phyloP scores from a whole-genome alignment of 1,140 invertebrate genomes.

The Capitella teleta region DNA sequence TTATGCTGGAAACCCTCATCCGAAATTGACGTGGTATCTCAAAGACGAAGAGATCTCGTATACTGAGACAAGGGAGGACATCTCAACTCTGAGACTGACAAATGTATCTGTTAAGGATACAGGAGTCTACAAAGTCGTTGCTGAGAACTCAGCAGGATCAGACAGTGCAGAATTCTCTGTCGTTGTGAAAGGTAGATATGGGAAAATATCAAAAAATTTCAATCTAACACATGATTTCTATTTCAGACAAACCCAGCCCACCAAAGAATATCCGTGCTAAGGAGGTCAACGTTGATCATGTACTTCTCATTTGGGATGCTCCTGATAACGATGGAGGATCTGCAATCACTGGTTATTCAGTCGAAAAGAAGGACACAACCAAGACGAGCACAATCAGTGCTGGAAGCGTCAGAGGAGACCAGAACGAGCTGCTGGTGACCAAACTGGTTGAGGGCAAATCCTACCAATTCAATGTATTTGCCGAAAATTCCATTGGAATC shows the following conservation, averaged over 20 bases:
- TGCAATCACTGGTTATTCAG: slow-evolving; percentile 34
- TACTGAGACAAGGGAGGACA: neutral
- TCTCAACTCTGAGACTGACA: slow-evolving; percentile 50
- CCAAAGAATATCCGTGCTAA: slow-evolving; percentile 43
- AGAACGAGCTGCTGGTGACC: slow-evolving; percentile 61
- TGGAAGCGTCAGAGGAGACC: slow-evolving; percentile 18
- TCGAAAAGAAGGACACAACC: slow-evolving; percentile 32
- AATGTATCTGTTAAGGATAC: slow-evolving; percentile 69
- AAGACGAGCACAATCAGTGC: slow-evolving; percentile 20
- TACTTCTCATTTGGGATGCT: slow-evolving; percentile 53
- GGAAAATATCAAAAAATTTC: slow-evolving; percentile 14
- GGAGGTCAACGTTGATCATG: slow-evolving; percentile 57
- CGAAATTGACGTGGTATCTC: slow-evolving; percentile 71
- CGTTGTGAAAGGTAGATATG: slow-evolving; percentile 17
- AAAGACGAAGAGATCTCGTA: slow-evolving; percentile 43
- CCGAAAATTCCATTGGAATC: slow-evolving; percentile 87
- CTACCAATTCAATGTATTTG: slow-evolving; percentile 90
- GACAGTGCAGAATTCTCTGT: slow-evolving; percentile 46
- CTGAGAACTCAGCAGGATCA: slow-evolving; percentile 65
- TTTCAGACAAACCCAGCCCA: slow-evolving; percentile 42
- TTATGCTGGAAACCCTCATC: slow-evolving; percentile 71
- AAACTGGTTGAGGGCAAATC: slow-evolving; percentile 82
- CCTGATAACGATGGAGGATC: slow-evolving; percentile 37
- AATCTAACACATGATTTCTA: neutral
- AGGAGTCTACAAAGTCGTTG: slow-evolving; percentile 69